Evolutionary conservation across 2,113 vertebrate species (phyloP).

Genomic region (Sceloporus tristichus): DNA sequence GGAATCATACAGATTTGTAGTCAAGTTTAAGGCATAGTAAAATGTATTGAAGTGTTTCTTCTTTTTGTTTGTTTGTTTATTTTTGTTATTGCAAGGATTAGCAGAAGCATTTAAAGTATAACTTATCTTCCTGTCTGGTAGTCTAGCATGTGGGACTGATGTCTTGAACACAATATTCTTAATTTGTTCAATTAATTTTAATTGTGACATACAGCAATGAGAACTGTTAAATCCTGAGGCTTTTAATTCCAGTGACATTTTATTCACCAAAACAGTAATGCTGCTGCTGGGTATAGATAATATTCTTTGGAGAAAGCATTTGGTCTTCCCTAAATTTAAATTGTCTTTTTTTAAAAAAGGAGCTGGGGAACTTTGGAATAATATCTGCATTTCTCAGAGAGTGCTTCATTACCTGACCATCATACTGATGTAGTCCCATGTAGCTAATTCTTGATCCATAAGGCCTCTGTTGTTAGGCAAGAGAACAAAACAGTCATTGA

Average conservation of each 20-base stretch:
- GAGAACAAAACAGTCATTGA: not conserved
- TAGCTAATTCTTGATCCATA: not conserved
- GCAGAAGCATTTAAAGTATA: constrained; percentile 18
- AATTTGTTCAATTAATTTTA: constrained; percentile 57
- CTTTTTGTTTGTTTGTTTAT: too few species aligned
- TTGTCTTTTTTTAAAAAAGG: constrained; percentile 22
- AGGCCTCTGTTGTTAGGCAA: not conserved
- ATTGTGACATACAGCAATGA: constrained; percentile 26
- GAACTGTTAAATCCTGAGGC: constrained; percentile 1
- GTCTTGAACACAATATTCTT: constrained; percentile 35
- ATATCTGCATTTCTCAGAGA: constrained; percentile 10
- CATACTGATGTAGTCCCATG: not conserved
- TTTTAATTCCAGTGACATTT: constrained; percentile 43
- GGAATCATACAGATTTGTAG: too few species aligned
- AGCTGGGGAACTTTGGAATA: not conserved
- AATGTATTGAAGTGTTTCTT: not conserved
- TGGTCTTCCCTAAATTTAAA: constrained; percentile 44
- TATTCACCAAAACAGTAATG: constrained; percentile 23
- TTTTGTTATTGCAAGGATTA: too few species aligned
- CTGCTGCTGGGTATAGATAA: constrained; percentile 34
- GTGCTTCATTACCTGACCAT: not conserved
- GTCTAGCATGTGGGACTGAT: constrained; percentile 26
- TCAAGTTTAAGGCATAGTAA: not conserved
- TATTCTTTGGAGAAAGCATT: constrained; percentile 37
- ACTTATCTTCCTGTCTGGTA: not conserved